These are phyloP conservation scores for Eupleurogrammus muticus DNA, from an alignment of 2,797 vertebrate genomes.

Conservation along the genomic window DNA sequence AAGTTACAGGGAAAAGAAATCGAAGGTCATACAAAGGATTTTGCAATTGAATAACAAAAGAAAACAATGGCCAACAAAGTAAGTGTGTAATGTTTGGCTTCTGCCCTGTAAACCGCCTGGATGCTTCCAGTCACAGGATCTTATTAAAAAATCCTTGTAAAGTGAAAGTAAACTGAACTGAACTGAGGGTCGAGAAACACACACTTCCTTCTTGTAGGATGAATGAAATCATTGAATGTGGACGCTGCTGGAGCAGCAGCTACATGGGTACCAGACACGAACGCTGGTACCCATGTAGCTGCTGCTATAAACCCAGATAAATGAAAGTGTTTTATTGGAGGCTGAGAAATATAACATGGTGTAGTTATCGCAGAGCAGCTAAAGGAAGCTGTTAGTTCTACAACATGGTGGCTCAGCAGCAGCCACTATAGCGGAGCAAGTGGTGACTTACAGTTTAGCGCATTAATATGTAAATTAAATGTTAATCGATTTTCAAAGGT, in stretches of 20 bases:
- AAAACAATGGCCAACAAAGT: no score
- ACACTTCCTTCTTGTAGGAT: neutral
- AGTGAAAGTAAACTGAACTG: neutral
- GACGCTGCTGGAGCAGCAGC: slow-evolving; percentile 10
- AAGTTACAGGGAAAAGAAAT: no score
- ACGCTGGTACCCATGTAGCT: slow-evolving; percentile 3
- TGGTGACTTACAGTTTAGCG: slow-evolving; percentile 47
- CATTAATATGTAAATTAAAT: slow-evolving; percentile 73
- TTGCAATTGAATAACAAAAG: no score
- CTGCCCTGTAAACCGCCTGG: no score
- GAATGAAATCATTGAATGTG: slow-evolving; percentile 12
- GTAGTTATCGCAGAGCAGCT: slow-evolving; percentile 29
- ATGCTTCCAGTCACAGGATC: no score
- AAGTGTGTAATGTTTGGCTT: no score
- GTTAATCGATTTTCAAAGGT: slow-evolving; percentile 67
- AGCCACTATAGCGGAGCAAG: slow-evolving; percentile 44
- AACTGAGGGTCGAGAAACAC: neutral
- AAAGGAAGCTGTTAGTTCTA: slow-evolving; percentile 39
- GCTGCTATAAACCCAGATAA: slow-evolving; percentile 37
- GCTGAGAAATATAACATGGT: slow-evolving; percentile 38
- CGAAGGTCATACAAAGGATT: no score
- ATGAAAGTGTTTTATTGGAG: slow-evolving; percentile 26
- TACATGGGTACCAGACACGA: no score
- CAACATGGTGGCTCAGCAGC: slow-evolving; percentile 34
- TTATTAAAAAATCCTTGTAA: no score